These are phyloP conservation scores for Salticus scenicus DNA, from an alignment of 2,888 invertebrate genomes.

Conservation along the genomic window DNA sequence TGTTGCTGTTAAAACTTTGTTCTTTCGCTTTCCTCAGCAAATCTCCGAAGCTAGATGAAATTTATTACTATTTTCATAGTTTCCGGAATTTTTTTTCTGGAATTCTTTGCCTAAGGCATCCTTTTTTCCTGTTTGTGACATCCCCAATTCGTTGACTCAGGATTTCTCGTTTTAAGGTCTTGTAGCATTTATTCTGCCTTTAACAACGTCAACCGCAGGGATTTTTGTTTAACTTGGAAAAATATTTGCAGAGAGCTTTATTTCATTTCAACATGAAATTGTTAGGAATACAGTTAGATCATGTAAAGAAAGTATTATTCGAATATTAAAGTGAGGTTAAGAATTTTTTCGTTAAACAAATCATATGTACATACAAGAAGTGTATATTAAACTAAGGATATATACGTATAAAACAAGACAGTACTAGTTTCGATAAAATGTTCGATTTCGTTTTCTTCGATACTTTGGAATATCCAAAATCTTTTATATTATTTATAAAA, in stretches of 20 bases:
- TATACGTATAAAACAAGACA: no score
- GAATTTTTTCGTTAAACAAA: no score
- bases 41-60: not conserved
- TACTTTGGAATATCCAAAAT: no score
- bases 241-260: constrained; percentile 18
- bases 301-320: no score
- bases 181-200: constrained; percentile 22
- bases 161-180: constrained; percentile 13
- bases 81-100: not conserved
- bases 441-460: no score
- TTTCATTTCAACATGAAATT: no score
- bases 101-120: not conserved
- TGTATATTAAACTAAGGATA: no score
- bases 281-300: no score
- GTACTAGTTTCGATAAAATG: no score
- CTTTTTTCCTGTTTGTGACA: constrained; percentile 8
- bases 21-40: constrained; percentile 5
- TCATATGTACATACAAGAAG: no score
- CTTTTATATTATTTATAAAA: no score
- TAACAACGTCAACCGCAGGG: constrained; percentile 14
- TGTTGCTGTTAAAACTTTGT: not conserved
- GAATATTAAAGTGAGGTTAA: no score
- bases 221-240: constrained; percentile 23
- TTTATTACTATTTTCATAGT: not conserved
- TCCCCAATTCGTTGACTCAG: not conserved